phyloP scores from a whole-genome alignment of 2,888 invertebrate species.

The Polydrusus pterygomalis region DNA sequence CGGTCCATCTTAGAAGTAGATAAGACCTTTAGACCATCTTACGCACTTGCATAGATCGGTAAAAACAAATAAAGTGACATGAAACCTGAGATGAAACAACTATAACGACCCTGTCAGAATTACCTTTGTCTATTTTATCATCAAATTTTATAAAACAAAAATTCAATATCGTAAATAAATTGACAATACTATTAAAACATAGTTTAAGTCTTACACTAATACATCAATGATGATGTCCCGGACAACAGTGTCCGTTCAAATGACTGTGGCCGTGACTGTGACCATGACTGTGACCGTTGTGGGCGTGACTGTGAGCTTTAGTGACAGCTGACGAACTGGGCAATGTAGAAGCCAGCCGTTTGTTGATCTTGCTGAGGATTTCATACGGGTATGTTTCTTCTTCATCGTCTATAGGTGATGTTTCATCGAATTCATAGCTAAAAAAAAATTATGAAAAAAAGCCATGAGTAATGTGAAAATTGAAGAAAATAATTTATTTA shows the following conservation, averaged over 20 bases:
- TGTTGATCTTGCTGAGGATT: slow-evolving; percentile 77
- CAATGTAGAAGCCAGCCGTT: slow-evolving; percentile 64
- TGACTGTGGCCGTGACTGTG: slow-evolving; percentile 57
- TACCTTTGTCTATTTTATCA: neutral
- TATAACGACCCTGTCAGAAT: neutral
- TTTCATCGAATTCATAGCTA: slow-evolving; percentile 80
- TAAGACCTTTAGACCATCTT: too few species aligned
- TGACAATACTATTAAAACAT: slow-evolving; percentile 24
- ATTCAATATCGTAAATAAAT: slow-evolving; percentile 13
- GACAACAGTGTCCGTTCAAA: slow-evolving; percentile 63
- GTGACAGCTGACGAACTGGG: slow-evolving; percentile 41
- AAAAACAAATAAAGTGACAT: too few species aligned
- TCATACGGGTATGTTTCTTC: slow-evolving; percentile 76
- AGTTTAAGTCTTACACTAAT: slow-evolving; percentile 4
- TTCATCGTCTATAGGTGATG: slow-evolving; percentile 78
- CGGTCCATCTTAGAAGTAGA: too few species aligned
- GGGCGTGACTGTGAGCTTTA: slow-evolving; percentile 42
- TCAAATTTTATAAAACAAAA: neutral
- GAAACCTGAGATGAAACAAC: too few species aligned
- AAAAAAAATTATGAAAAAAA: neutral
- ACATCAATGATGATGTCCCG: slow-evolving; percentile 63
- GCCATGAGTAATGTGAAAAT: too few species aligned
- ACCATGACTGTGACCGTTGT: slow-evolving; percentile 46
- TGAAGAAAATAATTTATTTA: too few species aligned
- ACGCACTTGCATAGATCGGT: too few species aligned